phyloP scores from a whole-genome alignment of 2,797 vertebrate species.

The Galagoides demidoff region DNA sequence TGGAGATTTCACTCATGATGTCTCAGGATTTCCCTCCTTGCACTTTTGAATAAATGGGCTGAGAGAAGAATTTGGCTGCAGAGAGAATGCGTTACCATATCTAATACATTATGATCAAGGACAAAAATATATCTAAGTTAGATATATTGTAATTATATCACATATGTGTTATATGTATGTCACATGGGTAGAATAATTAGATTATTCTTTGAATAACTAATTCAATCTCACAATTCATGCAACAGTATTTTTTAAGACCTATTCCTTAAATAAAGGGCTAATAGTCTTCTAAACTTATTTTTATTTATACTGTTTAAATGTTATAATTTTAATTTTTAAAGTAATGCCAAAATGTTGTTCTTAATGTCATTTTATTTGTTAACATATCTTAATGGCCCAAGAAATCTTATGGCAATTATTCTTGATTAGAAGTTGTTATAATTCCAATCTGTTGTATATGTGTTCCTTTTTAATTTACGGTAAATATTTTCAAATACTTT shows the following conservation, averaged over 20 bases:
- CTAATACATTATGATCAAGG: neutral
- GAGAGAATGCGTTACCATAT: neutral
- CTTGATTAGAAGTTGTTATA: neutral
- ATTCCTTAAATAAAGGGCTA: neutral
- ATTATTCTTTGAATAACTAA: neutral
- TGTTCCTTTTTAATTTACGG: neutral
- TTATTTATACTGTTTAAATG: neutral
- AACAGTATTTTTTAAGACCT: neutral
- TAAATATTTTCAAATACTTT: conserved; percentile 22
- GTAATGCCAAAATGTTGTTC: neutral
- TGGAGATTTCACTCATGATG: neutral
- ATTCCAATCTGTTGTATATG: neutral
- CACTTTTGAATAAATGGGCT: neutral
- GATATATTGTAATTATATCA: neutral
- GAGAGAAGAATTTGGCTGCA: neutral
- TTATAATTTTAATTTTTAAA: conserved; percentile 38
- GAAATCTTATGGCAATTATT: neutral
- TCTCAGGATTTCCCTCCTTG: neutral
- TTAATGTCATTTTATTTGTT: neutral
- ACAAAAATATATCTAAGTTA: neutral
- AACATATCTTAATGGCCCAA: neutral
- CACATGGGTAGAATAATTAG: neutral
- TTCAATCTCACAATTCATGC: neutral
- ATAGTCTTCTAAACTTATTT: neutral
- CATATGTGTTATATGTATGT: neutral